These are phyloP conservation scores for Trissolcus basalis DNA, from an alignment of 1,140 invertebrate genomes.

Conservation along the genomic window DNA sequence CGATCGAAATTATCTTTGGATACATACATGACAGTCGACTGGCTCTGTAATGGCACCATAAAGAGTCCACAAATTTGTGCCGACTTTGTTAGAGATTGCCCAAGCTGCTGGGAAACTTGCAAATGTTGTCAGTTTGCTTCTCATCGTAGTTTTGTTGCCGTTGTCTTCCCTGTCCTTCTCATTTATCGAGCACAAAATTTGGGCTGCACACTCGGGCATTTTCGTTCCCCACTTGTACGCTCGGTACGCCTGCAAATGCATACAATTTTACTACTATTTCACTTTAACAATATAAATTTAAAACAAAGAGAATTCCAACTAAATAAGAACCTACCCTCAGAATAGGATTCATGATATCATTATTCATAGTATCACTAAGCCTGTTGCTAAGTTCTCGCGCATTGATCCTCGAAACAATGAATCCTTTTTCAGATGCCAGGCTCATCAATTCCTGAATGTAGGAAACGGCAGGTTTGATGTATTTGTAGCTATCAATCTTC, in stretches of 20 bases:
- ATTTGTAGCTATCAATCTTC: slow-evolving; percentile 83
- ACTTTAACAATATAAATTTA: too few relatives aligned
- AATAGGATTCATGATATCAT: slow-evolving; percentile 86
- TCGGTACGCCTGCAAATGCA: slow-evolving; percentile 77
- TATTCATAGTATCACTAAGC: slow-evolving; percentile 85
- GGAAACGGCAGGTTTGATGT: slow-evolving; percentile 84
- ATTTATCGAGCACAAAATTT: slow-evolving; percentile 86
- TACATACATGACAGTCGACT: slow-evolving; percentile 78
- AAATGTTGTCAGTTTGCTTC: slow-evolving; percentile 82
- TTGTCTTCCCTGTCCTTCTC: slow-evolving; percentile 71
- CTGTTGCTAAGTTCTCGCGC: slow-evolving; percentile 83
- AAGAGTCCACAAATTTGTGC: slow-evolving; percentile 80
- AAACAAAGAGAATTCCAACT: too few relatives aligned
- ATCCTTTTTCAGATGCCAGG: slow-evolving; percentile 81
- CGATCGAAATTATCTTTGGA: background rate
- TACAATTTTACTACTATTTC: slow-evolving; percentile 2
- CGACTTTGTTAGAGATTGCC: slow-evolving; percentile 80
- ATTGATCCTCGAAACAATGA: slow-evolving; percentile 78
- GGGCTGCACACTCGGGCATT: slow-evolving; percentile 83
- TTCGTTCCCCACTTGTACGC: slow-evolving; percentile 84
- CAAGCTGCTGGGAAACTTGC: slow-evolving; percentile 84
- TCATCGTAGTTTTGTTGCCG: slow-evolving; percentile 75
- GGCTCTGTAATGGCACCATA: slow-evolving; percentile 80
- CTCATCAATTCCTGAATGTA: slow-evolving; percentile 83
- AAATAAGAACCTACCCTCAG: slow-evolving; percentile 76